Conservation (phyloP, 1,140 invertebrate species). For the Drosophila pruinosa region DNA sequence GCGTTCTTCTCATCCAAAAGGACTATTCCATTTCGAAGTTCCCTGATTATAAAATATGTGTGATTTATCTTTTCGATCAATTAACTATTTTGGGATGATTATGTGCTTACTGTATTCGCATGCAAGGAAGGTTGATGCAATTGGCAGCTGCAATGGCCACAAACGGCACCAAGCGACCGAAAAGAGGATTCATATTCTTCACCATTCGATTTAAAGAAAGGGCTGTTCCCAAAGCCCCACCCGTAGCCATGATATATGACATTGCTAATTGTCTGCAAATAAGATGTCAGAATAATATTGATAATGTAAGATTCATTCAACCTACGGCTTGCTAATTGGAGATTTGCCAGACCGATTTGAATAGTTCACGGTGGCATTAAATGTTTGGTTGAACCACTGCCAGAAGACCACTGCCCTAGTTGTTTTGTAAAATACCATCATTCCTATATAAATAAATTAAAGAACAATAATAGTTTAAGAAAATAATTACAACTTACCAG, state of each 20-base stretch:
- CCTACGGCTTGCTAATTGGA: slow-evolving; percentile 87
- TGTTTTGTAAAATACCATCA: slow-evolving; percentile 87
- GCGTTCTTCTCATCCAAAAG: slow-evolving; percentile 89
- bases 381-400: slow-evolving; percentile 97
- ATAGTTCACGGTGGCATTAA: slow-evolving; percentile 96
- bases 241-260: slow-evolving; percentile 95
- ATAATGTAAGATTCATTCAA: background rate
- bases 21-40: slow-evolving; percentile 90
- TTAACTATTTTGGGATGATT: background rate
- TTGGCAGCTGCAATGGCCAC: slow-evolving; percentile 95
- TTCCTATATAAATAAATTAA: slow-evolving; percentile 75
- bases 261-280: slow-evolving; percentile 89
- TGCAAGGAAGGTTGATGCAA: slow-evolving; percentile 96
- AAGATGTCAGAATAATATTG: background rate
- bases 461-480: no score
- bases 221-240: slow-evolving; percentile 95
- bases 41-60: slow-evolving; percentile 84
- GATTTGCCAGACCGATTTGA: slow-evolving; percentile 94
- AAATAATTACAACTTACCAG: slow-evolving; percentile 86
- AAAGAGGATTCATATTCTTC: slow-evolving; percentile 82
- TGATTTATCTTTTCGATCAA: background rate
- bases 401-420: slow-evolving; percentile 93
- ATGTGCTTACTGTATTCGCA: slow-evolving; percentile 91
- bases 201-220: slow-evolving; percentile 88
- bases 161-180: slow-evolving; percentile 90